These are phyloP conservation scores for Strigops habroptila DNA, from an alignment of 2,113 vertebrate species.

Conservation along the genomic window DNA sequence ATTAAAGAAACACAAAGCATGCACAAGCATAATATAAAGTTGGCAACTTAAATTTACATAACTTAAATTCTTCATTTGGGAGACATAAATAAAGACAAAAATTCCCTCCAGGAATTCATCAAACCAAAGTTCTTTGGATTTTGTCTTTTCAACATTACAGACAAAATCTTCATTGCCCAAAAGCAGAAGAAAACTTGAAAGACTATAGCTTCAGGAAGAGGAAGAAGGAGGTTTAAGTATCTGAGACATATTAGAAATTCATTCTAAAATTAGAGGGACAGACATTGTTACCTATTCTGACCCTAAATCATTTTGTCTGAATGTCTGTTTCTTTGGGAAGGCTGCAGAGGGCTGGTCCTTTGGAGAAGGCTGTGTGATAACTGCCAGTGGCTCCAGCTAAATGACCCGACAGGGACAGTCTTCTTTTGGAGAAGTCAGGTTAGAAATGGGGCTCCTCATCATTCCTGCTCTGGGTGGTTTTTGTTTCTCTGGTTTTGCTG, in stretches of 20 bases:
- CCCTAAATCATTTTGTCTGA: background rate
- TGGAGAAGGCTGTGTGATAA: background rate
- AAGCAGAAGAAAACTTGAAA: background rate
- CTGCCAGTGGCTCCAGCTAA: background rate
- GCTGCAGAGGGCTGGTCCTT: background rate
- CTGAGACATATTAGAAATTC: constrained; percentile 1
- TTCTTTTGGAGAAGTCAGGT: background rate
- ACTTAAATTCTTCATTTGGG: background rate
- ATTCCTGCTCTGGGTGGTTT: background rate
- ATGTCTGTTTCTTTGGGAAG: background rate
- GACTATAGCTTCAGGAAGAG: background rate
- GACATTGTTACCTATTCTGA: background rate
- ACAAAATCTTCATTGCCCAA: background rate
- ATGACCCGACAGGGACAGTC: background rate
- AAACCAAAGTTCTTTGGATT: background rate
- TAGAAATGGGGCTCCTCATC: background rate
- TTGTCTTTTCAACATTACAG: background rate
- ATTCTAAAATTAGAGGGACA: background rate
- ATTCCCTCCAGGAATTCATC: background rate
- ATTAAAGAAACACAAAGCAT: background rate
- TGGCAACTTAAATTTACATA: background rate
- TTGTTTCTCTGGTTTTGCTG: background rate
- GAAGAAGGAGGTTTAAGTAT: background rate
- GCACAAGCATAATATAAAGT: background rate
- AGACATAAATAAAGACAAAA: background rate